Conservation (phyloP, 2,888 invertebrate species). For the Spialia ferax region DNA sequence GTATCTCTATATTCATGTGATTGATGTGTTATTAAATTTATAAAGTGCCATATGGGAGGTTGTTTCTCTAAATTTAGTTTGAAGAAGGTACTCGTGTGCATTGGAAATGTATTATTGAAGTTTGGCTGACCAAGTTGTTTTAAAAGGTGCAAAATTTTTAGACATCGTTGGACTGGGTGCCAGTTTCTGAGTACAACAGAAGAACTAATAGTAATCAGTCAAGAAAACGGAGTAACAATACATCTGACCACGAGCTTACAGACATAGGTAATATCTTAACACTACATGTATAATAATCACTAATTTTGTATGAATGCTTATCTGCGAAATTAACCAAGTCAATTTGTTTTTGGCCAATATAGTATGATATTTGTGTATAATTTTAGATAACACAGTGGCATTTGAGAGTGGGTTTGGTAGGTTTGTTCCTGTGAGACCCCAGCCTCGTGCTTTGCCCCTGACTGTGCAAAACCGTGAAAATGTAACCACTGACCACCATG, state of each 20-base stretch:
- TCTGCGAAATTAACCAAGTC: constrained; percentile 9
- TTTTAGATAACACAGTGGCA: constrained; percentile 76
- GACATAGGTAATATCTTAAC: constrained; percentile 73
- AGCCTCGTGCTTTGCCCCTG: constrained; percentile 76
- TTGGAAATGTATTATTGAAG: constrained; percentile 13
- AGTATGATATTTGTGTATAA: constrained; percentile 38
- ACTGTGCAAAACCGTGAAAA: constrained; percentile 78
- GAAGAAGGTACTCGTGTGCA: constrained; percentile 64
- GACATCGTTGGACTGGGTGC: constrained; percentile 85
- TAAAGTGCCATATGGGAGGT: constrained; percentile 71
- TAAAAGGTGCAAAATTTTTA: constrained; percentile 56
- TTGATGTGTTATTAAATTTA: constrained; percentile 36
- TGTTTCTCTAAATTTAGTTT: constrained; percentile 80
- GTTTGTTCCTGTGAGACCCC: constrained; percentile 83
- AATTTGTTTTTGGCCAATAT: constrained; percentile 17
- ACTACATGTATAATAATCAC: neutral
- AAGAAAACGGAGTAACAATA: constrained; percentile 79
- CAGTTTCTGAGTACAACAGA: constrained; percentile 82
- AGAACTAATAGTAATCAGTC: constrained; percentile 79
- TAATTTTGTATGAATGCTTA: constrained; percentile 2
- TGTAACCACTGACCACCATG: constrained; percentile 69
- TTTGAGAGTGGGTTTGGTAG: constrained; percentile 82
- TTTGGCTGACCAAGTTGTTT: constrained; percentile 36
- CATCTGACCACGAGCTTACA: constrained; percentile 79
- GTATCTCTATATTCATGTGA: constrained; percentile 7